Percentiles rank a stretch among this genome's conserved stretches.
phyloP scores from a whole-genome alignment of 1,140 invertebrate species.

The Uloborus diversus region DNA sequence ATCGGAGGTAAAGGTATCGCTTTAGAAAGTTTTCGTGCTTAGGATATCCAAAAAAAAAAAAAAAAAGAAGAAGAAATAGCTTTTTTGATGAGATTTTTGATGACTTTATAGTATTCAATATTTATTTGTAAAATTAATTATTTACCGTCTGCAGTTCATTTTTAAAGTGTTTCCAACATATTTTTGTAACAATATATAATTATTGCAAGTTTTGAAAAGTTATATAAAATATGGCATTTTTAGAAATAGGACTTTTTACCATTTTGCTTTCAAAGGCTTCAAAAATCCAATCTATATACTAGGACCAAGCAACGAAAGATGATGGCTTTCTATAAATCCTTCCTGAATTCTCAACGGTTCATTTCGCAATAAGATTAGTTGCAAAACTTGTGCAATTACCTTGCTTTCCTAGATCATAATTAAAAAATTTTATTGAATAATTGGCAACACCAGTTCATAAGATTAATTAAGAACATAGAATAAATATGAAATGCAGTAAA shows the following conservation, averaged over 20 bases:
- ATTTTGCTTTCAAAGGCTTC: background rate
- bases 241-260: no score
- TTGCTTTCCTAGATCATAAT: conserved; percentile 24
- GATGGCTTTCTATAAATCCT: background rate
- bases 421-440: background rate
- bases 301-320: conserved; percentile 6
- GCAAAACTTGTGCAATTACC: background rate
- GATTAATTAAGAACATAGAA: background rate
- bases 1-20: background rate
- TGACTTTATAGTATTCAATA: no score
- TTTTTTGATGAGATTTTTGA: no score
- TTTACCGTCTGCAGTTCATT: no score
- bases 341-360: background rate
- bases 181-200: no score
- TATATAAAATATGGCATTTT: no score
- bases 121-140: no score
- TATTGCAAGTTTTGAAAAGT: no score
- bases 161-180: no score
- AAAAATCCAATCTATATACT: background rate
- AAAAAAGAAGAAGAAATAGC: no score
- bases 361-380: background rate
- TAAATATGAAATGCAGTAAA: background rate
- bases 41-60: no score
- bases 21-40: no score
- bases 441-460: background rate